Conservation (phyloP, 1,140 invertebrate genomes). For the Saccostrea glomerata region DNA sequence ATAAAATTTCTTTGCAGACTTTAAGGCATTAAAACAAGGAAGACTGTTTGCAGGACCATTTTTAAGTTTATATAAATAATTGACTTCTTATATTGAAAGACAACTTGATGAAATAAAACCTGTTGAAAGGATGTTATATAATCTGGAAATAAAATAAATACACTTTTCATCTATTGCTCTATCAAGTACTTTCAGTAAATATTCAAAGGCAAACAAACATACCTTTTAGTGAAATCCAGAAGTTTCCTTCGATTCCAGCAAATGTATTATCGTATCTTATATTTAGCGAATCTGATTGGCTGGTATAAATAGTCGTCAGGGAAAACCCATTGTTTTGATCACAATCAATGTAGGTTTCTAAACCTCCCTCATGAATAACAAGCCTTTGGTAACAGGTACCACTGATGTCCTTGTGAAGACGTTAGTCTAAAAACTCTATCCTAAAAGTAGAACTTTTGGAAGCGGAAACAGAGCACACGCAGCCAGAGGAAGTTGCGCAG, state of each 20-base stretch:
- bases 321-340: conserved; percentile 39
- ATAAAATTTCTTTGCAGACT: no score
- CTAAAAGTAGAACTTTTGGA: conserved; percentile 35
- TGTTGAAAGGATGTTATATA: no score
- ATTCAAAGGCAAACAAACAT: background rate
- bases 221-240: conserved; percentile 46
- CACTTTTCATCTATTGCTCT: no score
- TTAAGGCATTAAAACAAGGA: no score
- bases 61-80: no score
- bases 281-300: background rate
- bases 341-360: conserved; percentile 34
- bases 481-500: conserved; percentile 34
- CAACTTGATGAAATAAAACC: no score
- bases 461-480: background rate
- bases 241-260: conserved; percentile 1
- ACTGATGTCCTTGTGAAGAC: background rate
- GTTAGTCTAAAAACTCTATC: conserved; percentile 28
- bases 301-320: conserved; percentile 13
- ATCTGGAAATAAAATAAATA: no score
- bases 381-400: conserved; percentile 27
- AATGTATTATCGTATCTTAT: conserved; percentile 45
- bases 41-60: no score
- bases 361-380: conserved; percentile 12
- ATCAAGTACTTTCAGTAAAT: no score
- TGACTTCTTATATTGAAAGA: no score